Percentiles rank a stretch among this genome's conserved stretches.
These are phyloP conservation scores for Orchestia grillus DNA, from an alignment of 1,140 invertebrate genomes.

Conservation along the genomic window DNA sequence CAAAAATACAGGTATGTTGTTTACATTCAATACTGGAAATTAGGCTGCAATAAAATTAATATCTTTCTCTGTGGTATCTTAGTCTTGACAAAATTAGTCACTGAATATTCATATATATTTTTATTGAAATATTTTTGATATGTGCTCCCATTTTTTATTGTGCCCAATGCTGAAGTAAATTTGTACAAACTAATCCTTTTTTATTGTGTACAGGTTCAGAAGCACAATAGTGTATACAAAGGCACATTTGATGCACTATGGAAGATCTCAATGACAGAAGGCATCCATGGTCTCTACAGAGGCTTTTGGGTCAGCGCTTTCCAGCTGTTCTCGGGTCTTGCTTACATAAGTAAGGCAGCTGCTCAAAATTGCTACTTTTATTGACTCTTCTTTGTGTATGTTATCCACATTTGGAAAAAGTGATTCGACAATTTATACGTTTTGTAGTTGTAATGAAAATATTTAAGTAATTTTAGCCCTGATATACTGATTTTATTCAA, in stretches of 20 bases:
- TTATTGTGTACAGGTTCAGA: slow-evolving; percentile 80
- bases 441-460: background rate
- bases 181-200: background rate
- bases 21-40: background rate
- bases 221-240: slow-evolving; percentile 85
- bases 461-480: background rate
- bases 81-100: background rate
- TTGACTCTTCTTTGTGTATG: background rate
- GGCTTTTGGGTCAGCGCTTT: slow-evolving; percentile 96
- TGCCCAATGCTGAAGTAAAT: background rate
- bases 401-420: background rate
- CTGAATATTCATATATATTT: background rate
- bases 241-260: slow-evolving; percentile 90
- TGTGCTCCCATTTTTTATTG: background rate
- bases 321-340: slow-evolving; percentile 86
- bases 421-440: background rate
- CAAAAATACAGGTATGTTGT: slow-evolving; percentile 77
- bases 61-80: background rate
- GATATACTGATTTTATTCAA: background rate
- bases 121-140: background rate
- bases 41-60: background rate
- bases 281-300: slow-evolving; percentile 85
- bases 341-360: slow-evolving; percentile 81
- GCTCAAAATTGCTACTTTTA: background rate
- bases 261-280: slow-evolving; percentile 92